phyloP scores from a whole-genome alignment of 2,888 invertebrate genomes.

The Dicycla oo region DNA sequence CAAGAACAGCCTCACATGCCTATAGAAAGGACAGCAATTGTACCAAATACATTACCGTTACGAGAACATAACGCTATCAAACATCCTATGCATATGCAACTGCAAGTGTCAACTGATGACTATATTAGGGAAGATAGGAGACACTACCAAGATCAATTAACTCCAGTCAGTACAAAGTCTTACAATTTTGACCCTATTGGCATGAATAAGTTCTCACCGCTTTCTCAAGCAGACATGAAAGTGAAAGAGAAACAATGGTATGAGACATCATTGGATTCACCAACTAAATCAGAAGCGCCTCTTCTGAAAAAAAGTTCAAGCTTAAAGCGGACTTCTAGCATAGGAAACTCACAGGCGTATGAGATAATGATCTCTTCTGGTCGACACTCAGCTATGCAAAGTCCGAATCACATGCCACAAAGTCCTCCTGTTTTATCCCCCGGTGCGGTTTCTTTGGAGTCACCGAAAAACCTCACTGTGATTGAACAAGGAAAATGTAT shows the following conservation, averaged over 20 bases:
- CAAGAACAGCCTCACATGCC: conserved; percentile 82
- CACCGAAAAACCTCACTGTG: conserved; percentile 95
- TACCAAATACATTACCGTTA: conserved; percentile 84
- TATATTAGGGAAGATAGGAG: conserved; percentile 79
- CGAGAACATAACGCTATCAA: conserved; percentile 82
- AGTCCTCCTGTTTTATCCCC: conserved; percentile 84
- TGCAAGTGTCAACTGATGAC: conserved; percentile 87
- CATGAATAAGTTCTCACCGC: conserved; percentile 85
- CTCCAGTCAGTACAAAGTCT: conserved; percentile 86
- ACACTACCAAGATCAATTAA: conserved; percentile 80
- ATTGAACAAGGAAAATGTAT: conserved; percentile 97
- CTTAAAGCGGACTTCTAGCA: conserved; percentile 89
- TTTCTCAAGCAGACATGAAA: conserved; percentile 83
- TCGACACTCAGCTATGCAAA: conserved; percentile 86
- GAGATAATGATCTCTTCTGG: conserved; percentile 86
- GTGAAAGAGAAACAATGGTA: conserved; percentile 92
- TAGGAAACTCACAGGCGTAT: conserved; percentile 88
- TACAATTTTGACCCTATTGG: conserved; percentile 86
- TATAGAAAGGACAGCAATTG: conserved; percentile 78
- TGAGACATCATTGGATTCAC: conserved; percentile 92
- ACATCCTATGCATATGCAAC: conserved; percentile 83
- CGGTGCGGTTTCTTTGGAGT: conserved; percentile 92
- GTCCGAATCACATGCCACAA: conserved; percentile 81
- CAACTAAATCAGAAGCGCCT: conserved; percentile 81
- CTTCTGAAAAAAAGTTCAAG: conserved; percentile 85